Base-by-base conservation (phyloP, 2,113 vertebrate genomes). In the Lasiurus borealis region DNA sequence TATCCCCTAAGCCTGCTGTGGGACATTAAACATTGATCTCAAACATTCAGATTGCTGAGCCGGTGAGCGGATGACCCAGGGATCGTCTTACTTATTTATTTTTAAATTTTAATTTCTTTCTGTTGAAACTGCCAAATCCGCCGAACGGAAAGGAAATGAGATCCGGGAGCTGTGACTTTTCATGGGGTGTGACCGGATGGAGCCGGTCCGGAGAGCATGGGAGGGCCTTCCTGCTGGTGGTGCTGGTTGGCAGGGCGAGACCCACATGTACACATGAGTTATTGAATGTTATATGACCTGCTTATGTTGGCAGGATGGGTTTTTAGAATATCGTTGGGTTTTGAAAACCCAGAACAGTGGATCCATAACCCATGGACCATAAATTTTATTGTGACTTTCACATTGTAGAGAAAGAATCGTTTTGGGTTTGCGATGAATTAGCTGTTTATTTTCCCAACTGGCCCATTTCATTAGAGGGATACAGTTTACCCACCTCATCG, bases 401-500 rank as follows among this genome's bases (percentile, higher is more conserved):
- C 89, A 95, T 97, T 88, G 48, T 50, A 8, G 21, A 80, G 93
- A 94, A 93, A 91, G 86, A 85, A 59, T 85, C 73, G 50, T 80
- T 97, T 89, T 93, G 81, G 91, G 75, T 97, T 97, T 96, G 34
- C 68, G 62, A 57, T 69, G 91, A 92, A 94, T 95, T 91, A 76
- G 71, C 48, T 97, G 68, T 96, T 97, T 93, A 87, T 97, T 97
- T 97, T 90, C 85, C 94, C 76, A 97, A 93, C 21, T 59, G 54
- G 97, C 75, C 4, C 90, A 85, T 98, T 71, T 98, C 88, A 93
- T 85, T 71, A 76, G 14, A 90, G 76, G 81, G 10, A 82, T 6
- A 48, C 48, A 18, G 48, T 97, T 96, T 93, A 82, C 95, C 95
- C 84, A 93, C 59, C 62, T 95, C 94, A 97, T 48, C 36, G 76